Evolutionary conservation across 2,888 invertebrate genomes (phyloP), one percentile per base, ranked within the genome.

Genomic region (Piscicola geometra): DNA sequence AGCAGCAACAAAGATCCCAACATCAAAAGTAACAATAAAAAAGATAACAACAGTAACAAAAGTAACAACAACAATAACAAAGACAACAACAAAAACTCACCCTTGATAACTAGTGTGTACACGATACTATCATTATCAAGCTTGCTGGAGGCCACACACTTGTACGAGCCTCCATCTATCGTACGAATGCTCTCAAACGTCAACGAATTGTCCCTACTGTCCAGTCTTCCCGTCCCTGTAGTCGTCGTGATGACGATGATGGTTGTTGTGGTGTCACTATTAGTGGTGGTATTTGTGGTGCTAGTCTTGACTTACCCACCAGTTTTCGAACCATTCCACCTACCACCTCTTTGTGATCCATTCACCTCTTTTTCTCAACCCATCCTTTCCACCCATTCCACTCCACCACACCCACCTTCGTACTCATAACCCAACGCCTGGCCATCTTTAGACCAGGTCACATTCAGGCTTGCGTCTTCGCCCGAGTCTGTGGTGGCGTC

Each of bases 371-470:
- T n/a, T n/a, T n/a, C n/a, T n/a, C n/a, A n/a, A n/a, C n/a, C n/a
- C n/a, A n/a, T n/a, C n/a, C n/a, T n/a, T n/a, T n/a, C n/a, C n/a
- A n/a, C n/a, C n/a, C n/a, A n/a, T n/a, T n/a, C n/a, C n/a, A n/a
- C n/a, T 21, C 5, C 60, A 56, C n/a, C 77, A 36, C 83, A 77
- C 25, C 79, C 76, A 0, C 81, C 82, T 75, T 83, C 80, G 33
- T 81, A 81, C n/a, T 79, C 76, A 60, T 71, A 79, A 71, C 71
- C 75, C 25, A 79, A 72, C 21, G 50, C 35, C 82, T 91, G 89
- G 0, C 91, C 92, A 83, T 93, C 90, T 83, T 90, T 90, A 79
- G 91, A 87, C 77, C 77, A 77, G 50, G 52, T 60, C 21, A 75
- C 66, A n/a, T 41, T 70, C 21, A 77, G 56, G 2, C 28, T 47